Evolutionary conservation across 1,140 invertebrate genomes (phyloP).

Genomic region (Proctacanthus coquilletti): DNA sequence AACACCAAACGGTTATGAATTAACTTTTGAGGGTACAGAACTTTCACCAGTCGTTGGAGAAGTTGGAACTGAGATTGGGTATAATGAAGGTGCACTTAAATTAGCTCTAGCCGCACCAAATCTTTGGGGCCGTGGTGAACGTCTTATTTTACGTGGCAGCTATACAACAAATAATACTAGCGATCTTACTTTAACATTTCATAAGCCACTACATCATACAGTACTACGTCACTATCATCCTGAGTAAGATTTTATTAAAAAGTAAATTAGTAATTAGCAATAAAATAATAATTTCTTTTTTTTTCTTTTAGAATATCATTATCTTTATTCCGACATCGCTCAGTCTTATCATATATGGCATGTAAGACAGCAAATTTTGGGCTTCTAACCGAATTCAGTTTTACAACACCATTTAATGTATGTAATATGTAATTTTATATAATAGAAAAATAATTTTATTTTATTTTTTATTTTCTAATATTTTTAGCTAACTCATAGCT

Average conservation of each 20-base stretch:
- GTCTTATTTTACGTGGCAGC: conserved; percentile 23
- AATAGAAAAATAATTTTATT: not conserved
- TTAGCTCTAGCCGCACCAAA: conserved; percentile 24
- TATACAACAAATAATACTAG: conserved; percentile 23
- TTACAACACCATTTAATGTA: conserved; percentile 22
- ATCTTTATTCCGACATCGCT: conserved; percentile 19
- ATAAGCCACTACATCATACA: conserved; percentile 29
- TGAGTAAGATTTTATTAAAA: conserved; percentile 15
- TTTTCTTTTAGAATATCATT: conserved; percentile 17
- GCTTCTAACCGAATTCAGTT: conserved; percentile 18
- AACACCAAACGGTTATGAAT: conserved; percentile 24
- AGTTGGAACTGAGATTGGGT: conserved; percentile 26
- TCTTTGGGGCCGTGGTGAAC: conserved; percentile 24
- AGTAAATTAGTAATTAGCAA: not conserved
- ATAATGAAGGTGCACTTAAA: conserved; percentile 25
- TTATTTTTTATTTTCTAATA: conserved; percentile 2
- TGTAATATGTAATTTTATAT: not conserved
- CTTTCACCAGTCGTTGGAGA: conserved; percentile 22
- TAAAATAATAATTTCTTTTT: not conserved
- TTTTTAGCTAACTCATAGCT: conserved; percentile 24
- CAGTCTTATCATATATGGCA: conserved; percentile 2
- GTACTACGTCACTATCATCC: conserved; percentile 23
- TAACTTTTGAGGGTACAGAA: conserved; percentile 23
- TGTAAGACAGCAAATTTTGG: conserved; percentile 23
- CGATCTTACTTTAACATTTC: conserved; percentile 25